phyloP scores from a whole-genome alignment of 2,797 vertebrate species.

The Pterois miles region DNA sequence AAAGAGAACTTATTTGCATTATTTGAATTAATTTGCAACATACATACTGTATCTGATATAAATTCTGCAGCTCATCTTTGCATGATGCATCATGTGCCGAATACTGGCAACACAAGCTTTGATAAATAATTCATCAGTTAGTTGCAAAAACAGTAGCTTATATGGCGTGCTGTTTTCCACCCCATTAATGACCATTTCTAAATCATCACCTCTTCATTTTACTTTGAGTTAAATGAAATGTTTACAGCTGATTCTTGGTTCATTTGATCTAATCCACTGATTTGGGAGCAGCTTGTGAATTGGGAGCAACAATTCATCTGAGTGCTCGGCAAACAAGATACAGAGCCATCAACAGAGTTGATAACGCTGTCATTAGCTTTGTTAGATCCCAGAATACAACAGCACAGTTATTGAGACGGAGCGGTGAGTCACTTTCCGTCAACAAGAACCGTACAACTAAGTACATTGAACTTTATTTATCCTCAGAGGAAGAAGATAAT shows the following conservation, averaged over 20 bases:
- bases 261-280: conserved; percentile 50
- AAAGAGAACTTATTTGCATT: conserved; percentile 27
- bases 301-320: conserved; percentile 41
- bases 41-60: conserved; percentile 26
- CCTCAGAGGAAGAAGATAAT: conserved; percentile 40
- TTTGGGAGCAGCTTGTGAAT: conserved; percentile 29
- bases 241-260: conserved; percentile 25
- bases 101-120: conserved; percentile 42
- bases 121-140: conserved; percentile 59
- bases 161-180: not conserved
- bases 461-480: conserved; percentile 35
- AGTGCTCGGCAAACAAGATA: conserved; percentile 41
- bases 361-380: conserved; percentile 61
- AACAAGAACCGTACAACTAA: conserved; percentile 47
- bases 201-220: conserved; percentile 32
- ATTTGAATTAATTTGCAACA: conserved; percentile 15
- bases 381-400: conserved; percentile 47
- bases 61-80: conserved; percentile 36
- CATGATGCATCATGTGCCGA: conserved; percentile 19
- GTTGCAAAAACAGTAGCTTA: conserved; percentile 20
- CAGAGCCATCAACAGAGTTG: conserved; percentile 40
- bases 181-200: conserved; percentile 13
- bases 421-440: conserved; percentile 55
- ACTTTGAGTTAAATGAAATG: conserved; percentile 19
- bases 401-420: conserved; percentile 46